These are phyloP conservation scores for Mylabris phalerata DNA, from an alignment of 1,140 invertebrate genomes.

Conservation along the genomic window DNA sequence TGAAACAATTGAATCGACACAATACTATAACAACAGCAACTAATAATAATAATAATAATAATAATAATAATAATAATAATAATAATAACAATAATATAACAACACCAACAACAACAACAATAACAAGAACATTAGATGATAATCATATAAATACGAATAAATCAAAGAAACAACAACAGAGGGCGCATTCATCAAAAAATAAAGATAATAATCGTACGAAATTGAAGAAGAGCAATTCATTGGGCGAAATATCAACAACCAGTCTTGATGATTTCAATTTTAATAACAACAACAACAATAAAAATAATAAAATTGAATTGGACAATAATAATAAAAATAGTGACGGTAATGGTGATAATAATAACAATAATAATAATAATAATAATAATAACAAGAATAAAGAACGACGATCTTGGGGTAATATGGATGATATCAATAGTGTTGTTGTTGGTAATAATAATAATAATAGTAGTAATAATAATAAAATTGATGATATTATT, in stretches of 20 bases:
- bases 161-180: not conserved
- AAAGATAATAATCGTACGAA: conserved; percentile 43
- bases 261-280: conserved; percentile 55
- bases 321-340: conserved; percentile 18
- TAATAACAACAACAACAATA: conserved; percentile 21
- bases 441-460: conserved; percentile 42
- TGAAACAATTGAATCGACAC: conserved; percentile 29
- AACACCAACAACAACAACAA: too few species aligned
- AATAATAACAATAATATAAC: conserved; percentile 6
- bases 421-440: conserved; percentile 49
- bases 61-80: conserved; percentile 13
- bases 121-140: not conserved
- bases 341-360: conserved; percentile 30
- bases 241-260: conserved; percentile 64
- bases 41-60: conserved; percentile 17
- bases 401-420: conserved; percentile 56
- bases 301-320: conserved; percentile 14
- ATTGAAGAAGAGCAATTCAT: conserved; percentile 57
- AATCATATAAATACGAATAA: conserved; percentile 8
- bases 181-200: conserved; percentile 16
- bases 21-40: conserved; percentile 6
- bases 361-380: not conserved
- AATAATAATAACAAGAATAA: conserved; percentile 40
- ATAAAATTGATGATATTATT: conserved; percentile 43
- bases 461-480: conserved; percentile 16